Conservation (phyloP, 2,888 invertebrate genomes). For the Gortyna flavago region DNA sequence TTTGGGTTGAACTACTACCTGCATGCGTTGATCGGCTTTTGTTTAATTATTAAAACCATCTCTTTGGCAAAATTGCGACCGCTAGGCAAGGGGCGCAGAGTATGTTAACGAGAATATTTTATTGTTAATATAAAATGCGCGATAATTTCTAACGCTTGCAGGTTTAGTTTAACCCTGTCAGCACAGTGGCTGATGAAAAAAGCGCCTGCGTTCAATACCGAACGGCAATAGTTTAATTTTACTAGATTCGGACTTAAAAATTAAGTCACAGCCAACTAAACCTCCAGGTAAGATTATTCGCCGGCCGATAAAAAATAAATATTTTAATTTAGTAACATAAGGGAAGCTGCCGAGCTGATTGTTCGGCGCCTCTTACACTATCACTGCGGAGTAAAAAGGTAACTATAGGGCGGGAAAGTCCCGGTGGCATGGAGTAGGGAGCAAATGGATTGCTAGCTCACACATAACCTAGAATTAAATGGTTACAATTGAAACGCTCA, state of each 20-base stretch:
- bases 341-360: conserved; percentile 16
- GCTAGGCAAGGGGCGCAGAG: background rate
- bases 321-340: conserved; percentile 53
- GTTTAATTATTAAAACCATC: background rate
- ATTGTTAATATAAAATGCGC: background rate
- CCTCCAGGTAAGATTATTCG: conserved; percentile 46
- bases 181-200: conserved; percentile 20
- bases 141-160: conserved; percentile 25
- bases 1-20: conserved; percentile 33
- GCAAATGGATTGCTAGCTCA: conserved; percentile 18
- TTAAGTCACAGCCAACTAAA: conserved; percentile 65
- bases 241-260: conserved; percentile 60
- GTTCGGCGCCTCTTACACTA: conserved; percentile 40
- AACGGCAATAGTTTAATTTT: conserved; percentile 46
- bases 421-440: conserved; percentile 33
- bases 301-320: conserved; percentile 56
- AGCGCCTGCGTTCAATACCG: conserved; percentile 24
- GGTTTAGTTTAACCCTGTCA: conserved; percentile 27
- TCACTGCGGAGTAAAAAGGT: conserved; percentile 56
- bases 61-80: conserved; percentile 11
- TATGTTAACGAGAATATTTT: conserved; percentile 5
- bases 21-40: conserved; percentile 27
- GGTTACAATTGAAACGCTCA: conserved; percentile 4
- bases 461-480: background rate
- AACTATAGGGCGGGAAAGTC: conserved; percentile 52